Evolutionary conservation across 1,140 invertebrate genomes (phyloP).

Genomic region (Glomeris maerens): DNA sequence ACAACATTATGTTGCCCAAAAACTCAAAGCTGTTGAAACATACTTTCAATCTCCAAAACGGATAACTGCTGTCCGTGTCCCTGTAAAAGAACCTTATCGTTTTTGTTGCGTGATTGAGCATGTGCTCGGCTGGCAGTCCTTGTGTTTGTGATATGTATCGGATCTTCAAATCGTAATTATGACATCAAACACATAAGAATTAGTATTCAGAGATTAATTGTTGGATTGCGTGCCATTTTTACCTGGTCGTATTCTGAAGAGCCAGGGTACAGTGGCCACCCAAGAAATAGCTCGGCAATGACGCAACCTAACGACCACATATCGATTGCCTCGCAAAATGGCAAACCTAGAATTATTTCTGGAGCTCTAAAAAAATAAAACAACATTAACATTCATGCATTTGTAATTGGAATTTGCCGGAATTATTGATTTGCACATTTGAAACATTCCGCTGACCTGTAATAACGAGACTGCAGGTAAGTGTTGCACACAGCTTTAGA

Average conservation of each 20-base stretch:
- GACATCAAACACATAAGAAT: not conserved
- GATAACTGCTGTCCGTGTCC: constrained; percentile 89
- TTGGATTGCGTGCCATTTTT: constrained; percentile 2
- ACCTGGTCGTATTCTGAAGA: constrained; percentile 98
- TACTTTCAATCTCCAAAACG: constrained; percentile 89
- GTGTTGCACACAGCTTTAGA: constrained; percentile 99
- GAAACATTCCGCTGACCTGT: constrained; percentile 40
- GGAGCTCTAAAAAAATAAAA: constrained; percentile 57
- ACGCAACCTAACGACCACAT: constrained; percentile 99
- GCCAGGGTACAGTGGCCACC: constrained; percentile 98
- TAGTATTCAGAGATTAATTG: not conserved
- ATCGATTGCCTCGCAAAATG: constrained; percentile 98
- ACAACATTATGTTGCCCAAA: not conserved
- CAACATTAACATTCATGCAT: no score
- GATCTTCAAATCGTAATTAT: constrained; percentile 39
- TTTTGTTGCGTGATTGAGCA: constrained; percentile 97
- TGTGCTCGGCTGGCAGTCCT: constrained; percentile 91
- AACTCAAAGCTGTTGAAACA: constrained; percentile 2
- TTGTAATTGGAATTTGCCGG: not conserved
- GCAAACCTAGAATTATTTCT: constrained; percentile 93
- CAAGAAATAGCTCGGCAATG: constrained; percentile 95
- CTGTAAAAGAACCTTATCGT: constrained; percentile 97
- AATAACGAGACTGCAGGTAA: constrained; percentile 97
- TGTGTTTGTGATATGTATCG: constrained; percentile 82
- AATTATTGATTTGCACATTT: not conserved